phyloP scores from a whole-genome alignment of 2,888 invertebrate genomes.

The Tromatobia lineatoria region DNA sequence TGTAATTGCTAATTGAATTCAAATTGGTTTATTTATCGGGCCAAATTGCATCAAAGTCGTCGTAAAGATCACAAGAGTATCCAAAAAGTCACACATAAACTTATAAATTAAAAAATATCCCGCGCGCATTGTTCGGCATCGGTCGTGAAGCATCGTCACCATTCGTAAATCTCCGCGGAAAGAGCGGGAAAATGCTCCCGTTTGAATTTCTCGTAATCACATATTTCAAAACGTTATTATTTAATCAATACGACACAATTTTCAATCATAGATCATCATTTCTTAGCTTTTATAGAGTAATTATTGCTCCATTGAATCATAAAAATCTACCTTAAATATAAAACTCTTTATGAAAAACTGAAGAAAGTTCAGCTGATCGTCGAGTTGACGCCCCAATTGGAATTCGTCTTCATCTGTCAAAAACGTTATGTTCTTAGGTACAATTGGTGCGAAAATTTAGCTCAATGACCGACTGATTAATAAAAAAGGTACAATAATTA shows the following conservation, averaged over 20 bases:
- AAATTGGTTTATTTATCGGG: too few relatives aligned
- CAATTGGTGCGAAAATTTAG: neutral
- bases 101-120: neutral
- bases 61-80: too few relatives aligned
- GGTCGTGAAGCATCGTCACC: neutral
- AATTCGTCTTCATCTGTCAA: constrained; percentile 40
- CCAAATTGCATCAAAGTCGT: too few relatives aligned
- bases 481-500: neutral
- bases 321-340: neutral
- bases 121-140: neutral
- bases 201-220: neutral
- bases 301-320: neutral
- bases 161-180: neutral
- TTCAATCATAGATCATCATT: neutral
- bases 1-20: too few relatives aligned
- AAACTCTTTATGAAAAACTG: neutral
- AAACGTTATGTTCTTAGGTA: constrained; percentile 5
- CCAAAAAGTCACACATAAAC: too few relatives aligned
- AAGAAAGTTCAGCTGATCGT: constrained; percentile 10
- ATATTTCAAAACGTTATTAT: neutral
- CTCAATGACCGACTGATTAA: neutral
- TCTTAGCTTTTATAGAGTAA: neutral
- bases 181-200: neutral
- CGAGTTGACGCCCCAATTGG: neutral
- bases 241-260: neutral